These are phyloP conservation scores for Apus apus DNA, from an alignment of 2,113 vertebrate species.

Conservation along the genomic window DNA sequence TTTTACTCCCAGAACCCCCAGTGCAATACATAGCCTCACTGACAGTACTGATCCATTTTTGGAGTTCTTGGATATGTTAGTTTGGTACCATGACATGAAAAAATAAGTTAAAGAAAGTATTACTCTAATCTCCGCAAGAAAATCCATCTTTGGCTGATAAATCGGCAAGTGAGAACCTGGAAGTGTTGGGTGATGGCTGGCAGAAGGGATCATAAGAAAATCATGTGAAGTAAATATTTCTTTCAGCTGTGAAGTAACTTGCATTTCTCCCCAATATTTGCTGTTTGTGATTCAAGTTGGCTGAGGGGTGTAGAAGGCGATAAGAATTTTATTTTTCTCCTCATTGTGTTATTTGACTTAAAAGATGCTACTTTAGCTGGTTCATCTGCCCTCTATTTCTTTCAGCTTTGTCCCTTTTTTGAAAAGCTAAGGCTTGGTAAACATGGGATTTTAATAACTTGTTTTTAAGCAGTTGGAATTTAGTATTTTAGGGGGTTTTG, in stretches of 20 bases:
- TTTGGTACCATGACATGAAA: not conserved
- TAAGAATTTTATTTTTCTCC: not conserved
- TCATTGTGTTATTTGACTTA: not conserved
- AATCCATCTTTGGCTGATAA: not conserved
- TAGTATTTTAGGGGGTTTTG: accelerated
- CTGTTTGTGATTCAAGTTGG: not conserved
- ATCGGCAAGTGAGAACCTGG: not conserved
- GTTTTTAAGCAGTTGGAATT: not conserved
- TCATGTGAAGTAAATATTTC: not conserved
- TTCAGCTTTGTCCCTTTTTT: not conserved
- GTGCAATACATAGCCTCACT: not conserved
- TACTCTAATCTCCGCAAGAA: not conserved
- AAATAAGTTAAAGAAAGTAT: not conserved
- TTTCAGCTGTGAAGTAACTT: not conserved
- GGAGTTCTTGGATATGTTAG: not conserved
- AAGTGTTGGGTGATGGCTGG: not conserved
- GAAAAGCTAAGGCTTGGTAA: not conserved
- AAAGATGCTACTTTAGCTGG: not conserved
- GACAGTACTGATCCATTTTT: not conserved
- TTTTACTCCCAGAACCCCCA: not conserved
- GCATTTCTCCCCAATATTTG: not conserved
- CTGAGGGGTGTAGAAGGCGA: not conserved
- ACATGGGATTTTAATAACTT: not conserved
- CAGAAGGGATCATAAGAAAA: not conserved
- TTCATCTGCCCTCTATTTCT: not conserved